Evolutionary conservation across 2,888 invertebrate genomes (phyloP).

Genomic region (Cecidostiba fungosa): DNA sequence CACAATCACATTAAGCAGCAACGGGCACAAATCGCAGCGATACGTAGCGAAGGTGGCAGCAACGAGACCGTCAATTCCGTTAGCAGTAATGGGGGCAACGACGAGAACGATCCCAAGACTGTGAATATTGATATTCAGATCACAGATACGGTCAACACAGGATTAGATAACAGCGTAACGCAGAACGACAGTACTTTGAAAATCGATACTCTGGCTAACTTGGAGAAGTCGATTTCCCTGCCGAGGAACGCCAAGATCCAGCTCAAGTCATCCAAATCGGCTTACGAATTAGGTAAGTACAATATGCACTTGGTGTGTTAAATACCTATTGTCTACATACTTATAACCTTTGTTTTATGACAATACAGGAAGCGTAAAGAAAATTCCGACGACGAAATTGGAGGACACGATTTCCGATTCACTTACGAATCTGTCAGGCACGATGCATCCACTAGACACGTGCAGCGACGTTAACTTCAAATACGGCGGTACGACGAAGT

Average conservation of each 20-base stretch:
- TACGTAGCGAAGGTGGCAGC: conserved; percentile 72
- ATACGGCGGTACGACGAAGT: conserved; percentile 90
- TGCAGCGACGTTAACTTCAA: conserved; percentile 89
- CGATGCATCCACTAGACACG: conserved; percentile 87
- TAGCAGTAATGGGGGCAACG: conserved; percentile 72
- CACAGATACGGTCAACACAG: conserved; percentile 73
- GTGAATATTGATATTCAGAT: conserved; percentile 79
- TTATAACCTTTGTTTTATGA: not conserved
- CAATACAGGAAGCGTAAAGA: conserved; percentile 70
- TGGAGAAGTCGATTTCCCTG: conserved; percentile 77
- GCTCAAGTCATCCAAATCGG: conserved; percentile 76
- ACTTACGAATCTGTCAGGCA: conserved; percentile 78
- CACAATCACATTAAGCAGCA: conserved; percentile 88
- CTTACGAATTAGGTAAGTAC: conserved; percentile 75
- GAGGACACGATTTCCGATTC: conserved; percentile 80
- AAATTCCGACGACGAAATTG: conserved; percentile 79
- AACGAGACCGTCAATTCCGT: conserved; percentile 66
- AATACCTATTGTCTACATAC: not conserved
- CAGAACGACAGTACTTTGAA: conserved; percentile 69
- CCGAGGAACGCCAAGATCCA: conserved; percentile 75
- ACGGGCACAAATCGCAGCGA: conserved; percentile 81
- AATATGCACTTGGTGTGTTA: not conserved
- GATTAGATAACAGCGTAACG: conserved; percentile 62
- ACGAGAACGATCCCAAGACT: conserved; percentile 77
- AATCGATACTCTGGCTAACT: conserved; percentile 69